phyloP scores from a whole-genome alignment of 1,140 invertebrate species.

The Musca domestica region DNA sequence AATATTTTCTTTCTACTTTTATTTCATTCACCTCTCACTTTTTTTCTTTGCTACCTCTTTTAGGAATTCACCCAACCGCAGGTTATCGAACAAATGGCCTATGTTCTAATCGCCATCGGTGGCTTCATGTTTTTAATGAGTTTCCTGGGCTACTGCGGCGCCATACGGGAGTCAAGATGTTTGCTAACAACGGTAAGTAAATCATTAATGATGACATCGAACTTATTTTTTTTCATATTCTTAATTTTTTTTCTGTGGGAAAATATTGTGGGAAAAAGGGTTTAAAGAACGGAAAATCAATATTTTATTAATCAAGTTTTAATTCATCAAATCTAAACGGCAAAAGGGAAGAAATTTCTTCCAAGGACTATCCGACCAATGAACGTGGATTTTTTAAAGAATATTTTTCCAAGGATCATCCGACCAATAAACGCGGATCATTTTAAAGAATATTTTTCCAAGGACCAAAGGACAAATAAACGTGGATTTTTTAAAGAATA shows the following conservation, averaged over 20 bases:
- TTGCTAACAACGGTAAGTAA: conserved; percentile 72
- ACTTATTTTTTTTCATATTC: conserved; percentile 7
- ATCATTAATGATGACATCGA: background rate
- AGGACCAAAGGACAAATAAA: too few relatives aligned
- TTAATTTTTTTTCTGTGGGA: background rate
- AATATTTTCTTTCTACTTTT: background rate
- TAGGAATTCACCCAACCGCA: conserved; percentile 62
- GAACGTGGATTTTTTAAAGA: too few relatives aligned
- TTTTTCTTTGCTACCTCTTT: background rate
- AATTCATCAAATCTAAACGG: too few relatives aligned
- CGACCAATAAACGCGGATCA: too few relatives aligned
- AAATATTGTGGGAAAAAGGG: background rate
- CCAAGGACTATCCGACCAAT: too few relatives aligned
- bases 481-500: too few relatives aligned
- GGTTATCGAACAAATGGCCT: conserved; percentile 65
- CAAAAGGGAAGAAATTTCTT: too few relatives aligned
- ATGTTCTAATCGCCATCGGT: conserved; percentile 76
- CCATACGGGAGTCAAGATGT: conserved; percentile 77
- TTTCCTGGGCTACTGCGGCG: conserved; percentile 84
- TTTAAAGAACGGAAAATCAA: too few relatives aligned
- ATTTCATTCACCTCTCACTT: background rate
- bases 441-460: too few relatives aligned
- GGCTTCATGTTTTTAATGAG: conserved; percentile 78
- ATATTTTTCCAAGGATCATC: too few relatives aligned
- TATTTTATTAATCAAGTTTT: too few relatives aligned